Base-by-base conservation (phyloP, 2,797 vertebrate genomes). In the Cheirogaleus major region DNA sequence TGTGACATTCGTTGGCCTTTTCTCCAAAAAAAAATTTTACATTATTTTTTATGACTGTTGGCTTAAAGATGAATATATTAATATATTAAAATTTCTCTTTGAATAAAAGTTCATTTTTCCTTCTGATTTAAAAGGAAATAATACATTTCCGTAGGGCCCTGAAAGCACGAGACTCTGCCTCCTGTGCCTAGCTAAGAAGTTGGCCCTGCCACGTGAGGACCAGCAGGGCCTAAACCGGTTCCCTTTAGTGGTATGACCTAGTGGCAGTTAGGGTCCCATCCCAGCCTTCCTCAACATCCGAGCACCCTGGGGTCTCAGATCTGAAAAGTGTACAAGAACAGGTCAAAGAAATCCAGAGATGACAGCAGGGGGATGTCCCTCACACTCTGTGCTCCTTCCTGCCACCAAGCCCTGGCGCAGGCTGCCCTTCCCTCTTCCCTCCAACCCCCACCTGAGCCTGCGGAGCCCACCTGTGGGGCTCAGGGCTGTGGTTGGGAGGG, bases 121-220 rank as follows among this genome's bases (percentile, higher is more conserved):
- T 63, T 85, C 12, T 41, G 20, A 43, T 67, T 85, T n/a, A 73
- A 93, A 80, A 59, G 52, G 43, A 82, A 88, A 18, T 9, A 35
- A 35, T 52, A 27, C 22, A 48, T 90, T 50, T 65, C 41, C 0
- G 0, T 27, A 13, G n/a, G 9, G 25, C 22, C 75, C 41, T 50
- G 4, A 59, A 59, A 83, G 48, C 3, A 3, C 1, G 14, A 73
- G 45, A 30, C 35, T 4, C 9, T 23, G 38, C 43, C 84, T 43
- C 17, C 81, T 41, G 48, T 15, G n/a, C 65, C 52, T 38, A 12
- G 32, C 38, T 43, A 35, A 14, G 75, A 45, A 78, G 48, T 48
- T 0, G 0, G 73, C 4, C 9, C 5, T 32, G 55, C 35, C 14
- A 4, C 1, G 0, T 22, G 13, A 52, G 50, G 70, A 20, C 35